Conservation (phyloP, 2,888 invertebrate genomes). For the Onchidella celtica region DNA sequence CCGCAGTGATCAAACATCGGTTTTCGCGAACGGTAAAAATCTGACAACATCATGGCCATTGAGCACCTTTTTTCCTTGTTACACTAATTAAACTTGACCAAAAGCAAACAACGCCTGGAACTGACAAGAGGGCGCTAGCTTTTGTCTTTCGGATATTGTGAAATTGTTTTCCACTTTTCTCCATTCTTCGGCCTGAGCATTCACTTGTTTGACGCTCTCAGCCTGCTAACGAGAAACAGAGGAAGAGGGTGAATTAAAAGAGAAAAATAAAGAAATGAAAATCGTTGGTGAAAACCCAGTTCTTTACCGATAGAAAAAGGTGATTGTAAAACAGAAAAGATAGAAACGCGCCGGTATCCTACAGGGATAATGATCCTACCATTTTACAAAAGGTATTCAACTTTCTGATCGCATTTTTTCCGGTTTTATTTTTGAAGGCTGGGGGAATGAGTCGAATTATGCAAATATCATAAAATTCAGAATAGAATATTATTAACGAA, state of each 20-base stretch:
- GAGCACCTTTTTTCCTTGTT: not conserved
- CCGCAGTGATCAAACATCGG: slow-evolving; percentile 1
- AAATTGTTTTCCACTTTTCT: too few relatives aligned
- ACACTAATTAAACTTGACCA: slow-evolving; percentile 3
- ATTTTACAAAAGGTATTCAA: slow-evolving; percentile 20
- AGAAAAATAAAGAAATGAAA: not conserved
- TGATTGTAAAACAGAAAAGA: not conserved
- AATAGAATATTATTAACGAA: slow-evolving; percentile 5
- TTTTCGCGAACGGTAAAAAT: not conserved
- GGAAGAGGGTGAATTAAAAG: not conserved
- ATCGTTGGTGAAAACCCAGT: not conserved
- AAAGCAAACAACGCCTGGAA: too few relatives aligned
- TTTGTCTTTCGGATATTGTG: too few relatives aligned
- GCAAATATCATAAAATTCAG: slow-evolving; percentile 32
- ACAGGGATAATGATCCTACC: not conserved
- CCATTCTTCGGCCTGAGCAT: too few relatives aligned
- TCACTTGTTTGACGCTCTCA: not conserved
- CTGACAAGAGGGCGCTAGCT: too few relatives aligned
- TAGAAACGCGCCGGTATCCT: not conserved
- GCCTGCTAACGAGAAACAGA: not conserved
- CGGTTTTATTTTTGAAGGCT: not conserved
- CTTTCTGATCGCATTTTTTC: not conserved
- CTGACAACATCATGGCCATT: not conserved
- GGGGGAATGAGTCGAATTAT: slow-evolving; percentile 28
- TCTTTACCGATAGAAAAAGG: slow-evolving; percentile 1